Evolutionary conservation across 1,140 invertebrate genomes (phyloP), one percentile per base, ranked within the genome.

Genomic region (Trachymyrmex cornetzi): DNA sequence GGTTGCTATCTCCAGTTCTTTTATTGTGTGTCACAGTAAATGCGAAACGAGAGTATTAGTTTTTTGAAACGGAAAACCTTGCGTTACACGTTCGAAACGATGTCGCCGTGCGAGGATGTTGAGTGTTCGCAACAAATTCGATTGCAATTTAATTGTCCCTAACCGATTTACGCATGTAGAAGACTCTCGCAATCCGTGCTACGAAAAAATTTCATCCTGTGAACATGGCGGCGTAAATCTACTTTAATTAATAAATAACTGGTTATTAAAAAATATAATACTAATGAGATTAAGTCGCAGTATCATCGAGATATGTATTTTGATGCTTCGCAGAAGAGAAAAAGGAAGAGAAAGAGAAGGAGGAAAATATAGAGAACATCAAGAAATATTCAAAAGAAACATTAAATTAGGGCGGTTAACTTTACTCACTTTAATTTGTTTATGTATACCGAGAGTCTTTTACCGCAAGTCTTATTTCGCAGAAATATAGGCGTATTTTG

Each of bases 381-480:
- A 48, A 59, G 80, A 2, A 74, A 82, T 82, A 82, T 74, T 82
- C 27, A 34, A 74, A 82, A 82, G 80, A 74, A 74, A 82, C 34
- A 82, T 82, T 74, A 74, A 82, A 82, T 82, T 22, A 57, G 55
- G 19, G 12, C 24, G 55, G 55, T 84, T 75, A 75, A 75, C 38
- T 84, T 84, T 48, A 50, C 69, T 74, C 24, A 61, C 24, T 55
- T 63, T 69, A 74, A 84, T 84, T 34, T 75, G 14, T 69, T 61
- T 84, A 14, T 61, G 14, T 61, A 84, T n/a, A 82, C 67, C 27
- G 3, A 16, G 7, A 27, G 27, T 72, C 24, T 30, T 24, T 9
- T 44, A 30, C 27, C 34, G 22, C 66, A 22, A 67, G 77, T 67
- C 48, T 44, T 30, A 84, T 74, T 61, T 84, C 67, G 3, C 67